Evolutionary conservation across 2,888 invertebrate species (phyloP).

Genomic region (Hydrotaea diabolus): DNA sequence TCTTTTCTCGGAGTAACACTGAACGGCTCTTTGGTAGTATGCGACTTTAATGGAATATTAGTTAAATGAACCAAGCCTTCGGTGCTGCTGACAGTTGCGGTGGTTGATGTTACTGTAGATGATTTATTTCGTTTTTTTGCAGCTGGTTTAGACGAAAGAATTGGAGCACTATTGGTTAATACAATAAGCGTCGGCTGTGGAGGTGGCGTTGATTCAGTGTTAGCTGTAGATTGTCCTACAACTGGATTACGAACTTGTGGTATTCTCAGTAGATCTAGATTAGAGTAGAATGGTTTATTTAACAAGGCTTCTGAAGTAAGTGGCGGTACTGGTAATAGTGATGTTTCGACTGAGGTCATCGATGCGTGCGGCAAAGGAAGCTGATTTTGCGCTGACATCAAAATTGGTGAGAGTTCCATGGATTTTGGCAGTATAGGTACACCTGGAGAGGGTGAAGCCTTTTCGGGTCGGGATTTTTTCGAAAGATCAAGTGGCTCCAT

Average conservation of each 20-base stretch:
- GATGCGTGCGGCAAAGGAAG: slow-evolving; percentile 20
- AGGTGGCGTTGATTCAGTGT: neutral
- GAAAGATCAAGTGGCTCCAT: slow-evolving; percentile 78
- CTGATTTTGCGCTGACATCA: slow-evolving; percentile 42
- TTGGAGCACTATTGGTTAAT: slow-evolving; percentile 25
- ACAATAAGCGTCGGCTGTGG: neutral
- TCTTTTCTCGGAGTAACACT: slow-evolving; percentile 60
- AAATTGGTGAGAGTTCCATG: slow-evolving; percentile 54
- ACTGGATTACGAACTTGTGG: slow-evolving; percentile 76
- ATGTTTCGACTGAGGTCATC: slow-evolving; percentile 27
- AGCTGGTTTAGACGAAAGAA: slow-evolving; percentile 35
- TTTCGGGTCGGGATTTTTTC: slow-evolving; percentile 74
- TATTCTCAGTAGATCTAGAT: slow-evolving; percentile 75
- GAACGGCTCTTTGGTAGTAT: slow-evolving; percentile 53
- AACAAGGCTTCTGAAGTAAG: slow-evolving; percentile 60
- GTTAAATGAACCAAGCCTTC: neutral
- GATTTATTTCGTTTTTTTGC: slow-evolving; percentile 64
- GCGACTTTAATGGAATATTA: slow-evolving; percentile 17
- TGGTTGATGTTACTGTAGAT: neutral
- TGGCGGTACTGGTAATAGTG: slow-evolving; percentile 50
- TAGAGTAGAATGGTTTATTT: slow-evolving; percentile 75
- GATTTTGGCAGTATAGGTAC: slow-evolving; percentile 46
- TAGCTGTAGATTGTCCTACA: slow-evolving; percentile 33
- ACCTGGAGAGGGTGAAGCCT: slow-evolving; percentile 39
- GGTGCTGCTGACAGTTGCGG: neutral